Evolutionary conservation across 2,888 invertebrate genomes (phyloP).

Genomic region (Mechanitis messenoides): DNA sequence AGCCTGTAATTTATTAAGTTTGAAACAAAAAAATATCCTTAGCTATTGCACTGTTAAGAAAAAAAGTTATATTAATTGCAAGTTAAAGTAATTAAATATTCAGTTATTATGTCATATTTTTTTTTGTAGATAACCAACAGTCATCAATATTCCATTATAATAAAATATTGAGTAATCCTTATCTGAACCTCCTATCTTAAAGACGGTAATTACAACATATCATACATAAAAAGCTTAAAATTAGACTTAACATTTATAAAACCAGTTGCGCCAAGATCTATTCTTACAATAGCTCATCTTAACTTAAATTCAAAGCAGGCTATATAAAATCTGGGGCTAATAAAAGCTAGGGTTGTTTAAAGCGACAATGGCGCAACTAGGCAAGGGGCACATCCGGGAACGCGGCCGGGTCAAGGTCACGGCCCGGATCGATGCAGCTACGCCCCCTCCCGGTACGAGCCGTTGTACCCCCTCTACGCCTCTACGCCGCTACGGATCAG

Average conservation of each 20-base stretch:
- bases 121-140: too few species aligned
- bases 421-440: slow-evolving; percentile 80
- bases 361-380: slow-evolving; percentile 68
- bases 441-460: slow-evolving; percentile 46
- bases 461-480: slow-evolving; percentile 42
- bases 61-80: too few species aligned
- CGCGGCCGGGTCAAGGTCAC: slow-evolving; percentile 80
- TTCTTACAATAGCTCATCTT: slow-evolving; percentile 12
- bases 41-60: too few species aligned
- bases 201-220: too few species aligned
- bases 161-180: neutral
- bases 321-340: slow-evolving; percentile 56
- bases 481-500: slow-evolving; percentile 37
- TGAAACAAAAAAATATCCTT: too few species aligned
- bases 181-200: neutral
- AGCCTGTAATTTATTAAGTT: too few species aligned
- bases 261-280: slow-evolving; percentile 24
- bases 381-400: slow-evolving; percentile 70
- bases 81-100: too few species aligned
- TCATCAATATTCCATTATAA: neutral
- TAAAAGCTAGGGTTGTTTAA: slow-evolving; percentile 60
- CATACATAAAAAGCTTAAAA: neutral
- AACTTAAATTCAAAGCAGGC: slow-evolving; percentile 21
- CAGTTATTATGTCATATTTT: too few species aligned
- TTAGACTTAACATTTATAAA: slow-evolving; percentile 2